A percentile compares a stretch with the other conserved stretches of the same genome.
Conservation (phyloP, 2,113 vertebrate species). For the Alectura lathami region DNA sequence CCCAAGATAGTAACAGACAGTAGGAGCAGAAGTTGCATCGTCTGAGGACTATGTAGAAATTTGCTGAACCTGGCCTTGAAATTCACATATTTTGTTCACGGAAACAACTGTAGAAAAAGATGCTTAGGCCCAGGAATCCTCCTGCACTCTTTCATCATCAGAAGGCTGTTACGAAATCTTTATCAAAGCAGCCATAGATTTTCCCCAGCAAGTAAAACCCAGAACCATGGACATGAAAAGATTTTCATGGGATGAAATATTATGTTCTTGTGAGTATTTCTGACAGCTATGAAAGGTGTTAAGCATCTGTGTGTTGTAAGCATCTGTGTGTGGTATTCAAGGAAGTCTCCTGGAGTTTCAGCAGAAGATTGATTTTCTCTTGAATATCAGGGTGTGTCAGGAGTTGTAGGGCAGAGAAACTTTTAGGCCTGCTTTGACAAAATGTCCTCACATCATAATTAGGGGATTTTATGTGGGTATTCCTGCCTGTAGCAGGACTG, state of each 20-base stretch:
- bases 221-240: neutral
- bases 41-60: neutral
- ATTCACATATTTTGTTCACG: neutral
- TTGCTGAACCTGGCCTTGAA: neutral
- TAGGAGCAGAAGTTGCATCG: neutral
- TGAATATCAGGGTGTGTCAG: neutral
- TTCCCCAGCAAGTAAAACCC: neutral
- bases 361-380: constrained; percentile 20
- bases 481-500: neutral
- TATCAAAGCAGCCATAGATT: neutral
- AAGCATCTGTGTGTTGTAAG: neutral
- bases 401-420: neutral
- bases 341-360: constrained; percentile 25
- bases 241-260: neutral
- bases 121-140: neutral
- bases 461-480: neutral
- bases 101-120: neutral
- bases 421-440: neutral
- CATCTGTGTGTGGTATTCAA: neutral
- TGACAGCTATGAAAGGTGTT: neutral
- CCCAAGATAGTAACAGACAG: neutral
- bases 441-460: neutral
- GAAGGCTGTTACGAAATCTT: neutral
- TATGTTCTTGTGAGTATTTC: neutral
- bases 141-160: neutral